These are phyloP conservation scores for Catagonus wagneri DNA, from an alignment of 2,113 vertebrate genomes.

Conservation along the genomic window DNA sequence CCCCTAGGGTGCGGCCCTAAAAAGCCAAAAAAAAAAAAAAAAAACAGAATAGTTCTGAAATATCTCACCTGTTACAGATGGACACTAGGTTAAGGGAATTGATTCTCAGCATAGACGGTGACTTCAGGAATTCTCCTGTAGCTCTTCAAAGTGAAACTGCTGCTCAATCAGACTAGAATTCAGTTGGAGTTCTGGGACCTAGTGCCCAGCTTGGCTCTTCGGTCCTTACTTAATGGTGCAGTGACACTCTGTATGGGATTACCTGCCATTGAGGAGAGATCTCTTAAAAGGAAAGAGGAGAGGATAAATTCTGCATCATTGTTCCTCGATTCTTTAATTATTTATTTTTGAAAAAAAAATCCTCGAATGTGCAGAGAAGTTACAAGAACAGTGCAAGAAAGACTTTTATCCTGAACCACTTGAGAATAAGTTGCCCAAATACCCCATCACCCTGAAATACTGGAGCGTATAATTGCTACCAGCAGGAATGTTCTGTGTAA, in stretches of 20 bases:
- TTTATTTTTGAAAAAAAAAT: not conserved
- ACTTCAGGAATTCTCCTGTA: not conserved
- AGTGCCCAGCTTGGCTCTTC: not conserved
- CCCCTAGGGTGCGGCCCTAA: no score
- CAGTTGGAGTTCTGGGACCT: not conserved
- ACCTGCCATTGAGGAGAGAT: not conserved
- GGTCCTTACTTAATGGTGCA: not conserved
- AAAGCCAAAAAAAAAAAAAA: no score
- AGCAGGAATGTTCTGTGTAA: not conserved
- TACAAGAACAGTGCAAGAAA: not conserved
- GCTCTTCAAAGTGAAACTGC: not conserved
- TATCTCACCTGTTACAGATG: not conserved
- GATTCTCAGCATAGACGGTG: not conserved
- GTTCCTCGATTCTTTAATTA: not conserved
- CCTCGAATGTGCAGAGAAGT: not conserved
- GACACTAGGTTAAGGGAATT: not conserved
- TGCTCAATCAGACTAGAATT: not conserved
- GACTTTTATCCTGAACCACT: not conserved
- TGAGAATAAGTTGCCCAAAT: not conserved
- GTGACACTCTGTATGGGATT: not conserved
- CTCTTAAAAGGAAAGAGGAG: not conserved
- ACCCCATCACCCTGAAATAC: not conserved
- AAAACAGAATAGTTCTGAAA: not conserved
- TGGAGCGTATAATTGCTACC: not conserved
- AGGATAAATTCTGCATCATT: not conserved